A percentile compares a stretch with the other conserved stretches of the same genome.
Conservation (phyloP, 2,888 invertebrate species). For the Trissolcus japonicus region DNA sequence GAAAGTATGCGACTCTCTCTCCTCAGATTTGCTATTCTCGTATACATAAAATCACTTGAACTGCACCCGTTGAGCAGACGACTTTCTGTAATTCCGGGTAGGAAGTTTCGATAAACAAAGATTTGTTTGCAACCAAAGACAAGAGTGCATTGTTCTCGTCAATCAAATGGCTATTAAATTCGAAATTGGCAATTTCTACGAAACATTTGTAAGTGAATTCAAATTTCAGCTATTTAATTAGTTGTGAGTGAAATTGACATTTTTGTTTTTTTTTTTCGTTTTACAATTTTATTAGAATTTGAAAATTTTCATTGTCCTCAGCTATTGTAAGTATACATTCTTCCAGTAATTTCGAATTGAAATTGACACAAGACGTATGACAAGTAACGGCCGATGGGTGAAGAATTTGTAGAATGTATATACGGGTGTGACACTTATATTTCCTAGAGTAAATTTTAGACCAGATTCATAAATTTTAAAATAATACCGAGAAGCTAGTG, state of each 20-base stretch:
- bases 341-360: too few species aligned
- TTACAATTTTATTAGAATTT: not conserved
- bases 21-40: too few species aligned
- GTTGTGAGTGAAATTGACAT: not conserved
- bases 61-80: not conserved
- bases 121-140: not conserved
- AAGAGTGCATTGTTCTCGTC: constrained; percentile 1
- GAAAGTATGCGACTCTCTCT: too few species aligned
- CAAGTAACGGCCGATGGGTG: too few species aligned
- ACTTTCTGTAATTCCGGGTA: not conserved
- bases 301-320: too few species aligned
- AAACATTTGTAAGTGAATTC: constrained; percentile 1
- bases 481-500: not conserved
- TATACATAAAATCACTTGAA: not conserved
- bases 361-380: too few species aligned
- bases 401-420: too few species aligned
- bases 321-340: too few species aligned
- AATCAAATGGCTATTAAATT: constrained; percentile 3
- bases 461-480: not conserved
- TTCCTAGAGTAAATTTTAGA: too few species aligned
- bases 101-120: not conserved
- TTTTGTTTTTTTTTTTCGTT: not conserved
- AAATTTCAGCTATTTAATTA: not conserved
- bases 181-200: constrained; percentile 2
- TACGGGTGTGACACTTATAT: too few species aligned